phyloP scores from a whole-genome alignment of 2,113 vertebrate species.

The Dolichallabes microphthalmus region DNA sequence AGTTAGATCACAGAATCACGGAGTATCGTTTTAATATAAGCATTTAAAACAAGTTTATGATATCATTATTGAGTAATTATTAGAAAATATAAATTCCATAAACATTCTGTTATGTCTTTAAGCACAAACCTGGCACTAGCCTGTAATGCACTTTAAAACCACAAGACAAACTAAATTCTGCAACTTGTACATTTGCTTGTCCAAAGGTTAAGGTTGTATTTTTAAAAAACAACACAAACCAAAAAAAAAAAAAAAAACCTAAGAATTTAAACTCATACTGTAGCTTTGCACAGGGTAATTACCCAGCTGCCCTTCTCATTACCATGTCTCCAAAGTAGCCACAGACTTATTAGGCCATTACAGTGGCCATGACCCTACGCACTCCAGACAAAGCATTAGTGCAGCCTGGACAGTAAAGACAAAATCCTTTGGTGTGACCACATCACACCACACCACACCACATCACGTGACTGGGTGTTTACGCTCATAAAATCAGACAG shows the following conservation, averaged over 20 bases:
- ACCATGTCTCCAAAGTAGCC: constrained; percentile 14
- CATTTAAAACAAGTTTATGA: neutral
- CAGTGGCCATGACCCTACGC: constrained; percentile 31
- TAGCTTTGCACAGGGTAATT: constrained; percentile 41
- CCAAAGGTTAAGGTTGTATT: constrained; percentile 15
- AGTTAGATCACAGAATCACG: neutral
- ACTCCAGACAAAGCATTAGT: constrained; percentile 23
- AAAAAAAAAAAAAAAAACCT: neutral
- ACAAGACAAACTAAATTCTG: neutral
- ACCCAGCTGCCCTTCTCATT: constrained; percentile 38
- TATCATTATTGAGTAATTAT: neutral
- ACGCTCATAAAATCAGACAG: constrained; percentile 35
- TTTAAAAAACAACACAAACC: neutral
- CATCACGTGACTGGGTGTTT: constrained; percentile 30
- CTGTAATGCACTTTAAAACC: neutral
- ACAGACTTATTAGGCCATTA: constrained; percentile 48
- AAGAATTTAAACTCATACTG: constrained; percentile 3
- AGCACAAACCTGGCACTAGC: neutral
- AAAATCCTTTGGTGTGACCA: constrained; percentile 26
- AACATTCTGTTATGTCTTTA: neutral
- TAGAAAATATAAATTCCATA: neutral
- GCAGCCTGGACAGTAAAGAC: constrained; percentile 27
- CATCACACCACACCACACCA: constrained; percentile 29
- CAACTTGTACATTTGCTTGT: neutral
- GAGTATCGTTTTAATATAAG: neutral